Evolutionary conservation across 1,140 invertebrate genomes (phyloP).

Genomic region (Probaryconus sp.): DNA sequence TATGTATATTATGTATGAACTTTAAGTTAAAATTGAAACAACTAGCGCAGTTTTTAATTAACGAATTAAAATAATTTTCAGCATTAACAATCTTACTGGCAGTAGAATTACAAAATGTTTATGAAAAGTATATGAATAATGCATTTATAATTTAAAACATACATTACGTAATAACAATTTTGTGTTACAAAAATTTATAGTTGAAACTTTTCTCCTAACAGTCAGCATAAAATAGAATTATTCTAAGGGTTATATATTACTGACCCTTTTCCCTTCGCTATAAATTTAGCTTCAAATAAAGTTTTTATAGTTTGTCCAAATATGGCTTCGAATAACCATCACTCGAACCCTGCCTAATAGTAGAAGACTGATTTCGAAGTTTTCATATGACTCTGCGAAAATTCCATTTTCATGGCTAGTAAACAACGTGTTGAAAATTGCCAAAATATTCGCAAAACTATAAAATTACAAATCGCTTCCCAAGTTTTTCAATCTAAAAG

Average conservation of each 20-base stretch:
- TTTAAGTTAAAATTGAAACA: no score
- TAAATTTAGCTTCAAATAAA: conserved; percentile 33
- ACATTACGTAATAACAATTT: no score
- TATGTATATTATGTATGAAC: no score
- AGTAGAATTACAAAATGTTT: no score
- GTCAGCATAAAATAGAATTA: conserved; percentile 43
- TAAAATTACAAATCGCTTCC: conserved; percentile 3
- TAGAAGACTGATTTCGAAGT: conserved; percentile 6
- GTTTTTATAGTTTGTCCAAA: conserved; percentile 40
- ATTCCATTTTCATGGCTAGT: conserved; percentile 12
- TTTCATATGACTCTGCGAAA: conserved; percentile 1
- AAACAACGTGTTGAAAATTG: background rate
- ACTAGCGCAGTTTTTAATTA: no score
- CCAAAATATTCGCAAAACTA: background rate
- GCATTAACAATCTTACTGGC: no score
- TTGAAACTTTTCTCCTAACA: conserved; percentile 45
- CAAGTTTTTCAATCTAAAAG: background rate
- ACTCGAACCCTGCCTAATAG: background rate
- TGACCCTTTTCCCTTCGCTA: conserved; percentile 30
- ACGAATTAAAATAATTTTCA: no score
- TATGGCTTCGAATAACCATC: conserved; percentile 23
- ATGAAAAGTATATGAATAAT: no score
- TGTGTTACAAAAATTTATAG: conserved; percentile 14
- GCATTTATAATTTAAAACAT: no score
- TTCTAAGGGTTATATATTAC: conserved; percentile 30